phyloP scores from a whole-genome alignment of 2,797 vertebrate species.

The Aeoliscus strigatus region DNA sequence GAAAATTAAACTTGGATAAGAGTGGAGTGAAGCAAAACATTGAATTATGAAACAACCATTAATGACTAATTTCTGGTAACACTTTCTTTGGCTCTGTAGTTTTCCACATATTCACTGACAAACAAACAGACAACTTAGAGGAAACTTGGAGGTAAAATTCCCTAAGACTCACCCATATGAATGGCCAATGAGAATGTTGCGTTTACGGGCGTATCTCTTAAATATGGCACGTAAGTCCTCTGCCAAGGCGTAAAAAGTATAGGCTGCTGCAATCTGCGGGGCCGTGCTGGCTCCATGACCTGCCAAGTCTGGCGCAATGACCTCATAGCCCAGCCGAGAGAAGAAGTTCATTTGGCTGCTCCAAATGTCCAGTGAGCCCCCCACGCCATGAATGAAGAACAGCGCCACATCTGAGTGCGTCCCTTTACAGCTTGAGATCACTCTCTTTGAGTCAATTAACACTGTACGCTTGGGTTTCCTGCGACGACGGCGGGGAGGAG shows the following conservation, averaged over 20 bases:
- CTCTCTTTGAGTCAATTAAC: constrained; percentile 84
- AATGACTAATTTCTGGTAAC: too few species aligned
- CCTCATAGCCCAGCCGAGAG: constrained; percentile 88
- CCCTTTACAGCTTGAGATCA: constrained; percentile 92
- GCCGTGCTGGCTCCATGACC: constrained; percentile 90
- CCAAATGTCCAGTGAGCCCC: constrained; percentile 96
- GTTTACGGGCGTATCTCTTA: constrained; percentile 88
- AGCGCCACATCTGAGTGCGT: constrained; percentile 86
- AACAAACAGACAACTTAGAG: too few species aligned
- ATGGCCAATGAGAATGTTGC: constrained; percentile 93
- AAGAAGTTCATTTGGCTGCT: constrained; percentile 95
- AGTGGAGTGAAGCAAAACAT: too few species aligned
- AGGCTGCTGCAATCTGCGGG: constrained; percentile 89
- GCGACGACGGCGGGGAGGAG: constrained; percentile 73
- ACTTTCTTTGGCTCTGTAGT: too few species aligned
- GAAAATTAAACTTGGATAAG: too few species aligned
- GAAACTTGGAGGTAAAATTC: too few species aligned
- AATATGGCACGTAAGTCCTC: constrained; percentile 93
- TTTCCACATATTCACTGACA: too few species aligned
- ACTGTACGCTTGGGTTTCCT: constrained; percentile 88
- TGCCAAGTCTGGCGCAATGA: constrained; percentile 89
- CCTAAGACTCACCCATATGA: constrained; percentile 91
- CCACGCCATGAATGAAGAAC: constrained; percentile 95
- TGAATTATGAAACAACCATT: too few species aligned
- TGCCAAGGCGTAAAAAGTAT: constrained; percentile 93